Evolutionary conservation across 2,797 vertebrate species (phyloP), one percentile per base, ranked within the genome.

Genomic region (Pseudochirops corinnae): DNA sequence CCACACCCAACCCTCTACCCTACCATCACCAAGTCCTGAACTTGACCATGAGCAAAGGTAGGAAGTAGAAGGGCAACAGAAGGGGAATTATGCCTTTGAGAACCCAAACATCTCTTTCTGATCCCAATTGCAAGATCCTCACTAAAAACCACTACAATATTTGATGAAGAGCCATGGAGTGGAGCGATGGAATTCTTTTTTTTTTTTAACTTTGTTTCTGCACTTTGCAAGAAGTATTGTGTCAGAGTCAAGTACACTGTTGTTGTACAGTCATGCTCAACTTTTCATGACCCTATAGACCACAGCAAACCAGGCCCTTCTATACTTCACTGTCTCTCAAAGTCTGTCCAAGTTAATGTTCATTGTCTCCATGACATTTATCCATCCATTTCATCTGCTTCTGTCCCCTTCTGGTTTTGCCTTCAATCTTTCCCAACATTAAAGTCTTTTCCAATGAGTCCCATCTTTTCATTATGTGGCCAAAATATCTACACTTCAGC

Each of bases 171-270:
- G 31, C 24, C 46, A 93, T 0, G 1, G 55, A 29, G 16, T 0
- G 2, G 28, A 56, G 14, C 13, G 12, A 31, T 21, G 26, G 26
- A 55, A 93, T 33, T 39, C 55, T 62, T 67, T 13, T 16, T 91
- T 91, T 90, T 60, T 60, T 56, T 55, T 55, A 28, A 93, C 91
- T 21, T 4, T 21, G 55, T 3, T 13, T 60, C 29, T 94, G 60
- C 92, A 90, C 87, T 62, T 92, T 93, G 56, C 33, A 94, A 93
- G 55, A 2, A 50, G 74, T 18, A 46, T 62, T 60, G 92, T 60
- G n/a, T 82, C 28, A 14, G 91, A 92, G 57, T 62, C 94, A 82
- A 92, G 92, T 29, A 39, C 13, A 13, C 29, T 60, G 26, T 62
- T 12, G 60, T 18, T n/a, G 33, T 18, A 18, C n/a, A 74, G 67